Evolutionary conservation across 2,797 vertebrate genomes (phyloP), one percentile per base, ranked within the genome.

Genomic region (Scarus forsteni): DNA sequence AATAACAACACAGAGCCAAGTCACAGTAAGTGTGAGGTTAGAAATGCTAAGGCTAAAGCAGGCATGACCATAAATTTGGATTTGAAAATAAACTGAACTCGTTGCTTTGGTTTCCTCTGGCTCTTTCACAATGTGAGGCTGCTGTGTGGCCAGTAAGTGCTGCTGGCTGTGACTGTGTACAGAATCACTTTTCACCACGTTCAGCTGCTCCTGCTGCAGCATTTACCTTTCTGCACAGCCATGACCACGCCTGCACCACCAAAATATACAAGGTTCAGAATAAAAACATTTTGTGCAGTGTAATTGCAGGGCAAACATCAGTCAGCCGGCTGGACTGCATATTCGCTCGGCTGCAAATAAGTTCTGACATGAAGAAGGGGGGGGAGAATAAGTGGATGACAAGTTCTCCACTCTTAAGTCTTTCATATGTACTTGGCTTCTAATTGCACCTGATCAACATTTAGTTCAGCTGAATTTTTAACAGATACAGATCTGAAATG

Each of bases 271-370:
- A 86, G 74, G 61, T 77, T 66, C 79, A 83, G 84, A 87, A 91
- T 92, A 88, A 90, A 91, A 92, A 92, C 86, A 87, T 90, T 89
- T 91, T 91, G 80, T 87, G 69, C 86, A 10, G 81, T 81, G 73
- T 93, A 92, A 93, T 91, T 93, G 88, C 84, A 92, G 87, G 81
- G 85, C 88, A 93, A 94, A 93, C 93, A 91, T 86, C 88, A 89
- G 73, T 85, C 82, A 84, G 80, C 59, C 81, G 89, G 80, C 92
- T 92, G 90, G 78, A 76, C 84, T 89, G 44, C 79, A 77, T 91
- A 88, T 87, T 83, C 67, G 34, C 83, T 65, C 68, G 2, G 19
- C 73, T 80, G 89, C 87, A 90, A 93, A 94, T 89, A 75, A 77
- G 51, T 70, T 85, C 66, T 88, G 89, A 92, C 91, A 93, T 60